Base-by-base conservation (phyloP, 2,113 vertebrate genomes). In the Edolisoma coerulescens region DNA sequence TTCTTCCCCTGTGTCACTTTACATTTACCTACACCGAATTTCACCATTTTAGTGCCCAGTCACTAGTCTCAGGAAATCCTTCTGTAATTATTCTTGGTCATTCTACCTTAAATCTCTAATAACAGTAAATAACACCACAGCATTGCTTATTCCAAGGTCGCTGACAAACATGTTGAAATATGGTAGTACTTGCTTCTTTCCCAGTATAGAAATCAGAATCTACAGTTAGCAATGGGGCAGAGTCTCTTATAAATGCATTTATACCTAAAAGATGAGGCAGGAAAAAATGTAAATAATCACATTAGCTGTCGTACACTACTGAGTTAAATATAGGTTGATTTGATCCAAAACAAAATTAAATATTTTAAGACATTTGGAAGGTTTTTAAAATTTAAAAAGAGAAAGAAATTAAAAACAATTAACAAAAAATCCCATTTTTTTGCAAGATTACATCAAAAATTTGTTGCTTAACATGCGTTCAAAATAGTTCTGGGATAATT, bases 111-210 rank as follows among this genome's bases (percentile, higher is more conserved):
- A 54, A 56, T 41, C 50, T 57, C 59, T 41, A 60, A 23, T 23
- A 56, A 42, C 3, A 77, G 4, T 39, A 53, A 68, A 42, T 39
- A n/a, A 16, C 24, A 47, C 15, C 49, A 64, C 30, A 63, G 8
- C 42, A 63, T 20, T 81, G 26, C 37, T 33, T 42, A 42, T 33
- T 81, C n/a, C 50, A n/a, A 70, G 41, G 49, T 52, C 37, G 50
- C 17, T 56, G 41, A 69, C 6, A 4, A 82, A 54, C 61, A 50
- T 41, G 8, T 21, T 42, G 50, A 74, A 78, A 74, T 37, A 44
- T 0, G 2, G 4, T 32, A 57, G 78, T 23, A 42, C 3, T 27
- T 53, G 2, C 0, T n/a, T 70, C 44, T 80, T 67, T 16, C 19
- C 28, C 16, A 49, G 21, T 42, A 35, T 24, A 73, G 61, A 82